Conservation (phyloP, 2,888 invertebrate genomes). For the Sinelater perroti region DNA sequence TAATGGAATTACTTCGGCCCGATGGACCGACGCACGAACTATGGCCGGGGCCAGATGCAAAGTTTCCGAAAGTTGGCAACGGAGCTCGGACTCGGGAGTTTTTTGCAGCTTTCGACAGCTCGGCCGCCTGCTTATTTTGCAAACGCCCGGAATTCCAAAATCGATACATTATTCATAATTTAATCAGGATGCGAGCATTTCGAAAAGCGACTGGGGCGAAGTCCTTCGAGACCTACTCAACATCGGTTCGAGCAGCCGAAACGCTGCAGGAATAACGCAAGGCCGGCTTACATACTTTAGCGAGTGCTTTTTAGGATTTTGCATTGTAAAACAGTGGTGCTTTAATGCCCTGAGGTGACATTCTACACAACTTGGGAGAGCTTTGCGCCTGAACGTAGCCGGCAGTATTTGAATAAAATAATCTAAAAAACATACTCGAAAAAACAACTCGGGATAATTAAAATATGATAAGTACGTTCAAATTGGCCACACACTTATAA, state of each 20-base stretch:
- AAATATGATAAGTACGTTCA: too few species aligned
- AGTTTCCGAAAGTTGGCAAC: slow-evolving; percentile 4
- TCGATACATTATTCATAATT: slow-evolving; percentile 16
- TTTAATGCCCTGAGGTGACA: slow-evolving; percentile 2
- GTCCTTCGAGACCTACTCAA: slow-evolving; percentile 6
- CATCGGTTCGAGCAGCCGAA: slow-evolving; percentile 6
- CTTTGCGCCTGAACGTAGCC: too few species aligned
- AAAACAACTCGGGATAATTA: too few species aligned
- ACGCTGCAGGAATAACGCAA: slow-evolving; percentile 1
- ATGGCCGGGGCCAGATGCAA: slow-evolving; percentile 15
- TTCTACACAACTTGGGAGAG: neutral
- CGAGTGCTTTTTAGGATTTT: slow-evolving; percentile 9
- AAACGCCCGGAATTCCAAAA: neutral
- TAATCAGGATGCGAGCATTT: slow-evolving; percentile 8
- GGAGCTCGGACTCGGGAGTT: neutral
- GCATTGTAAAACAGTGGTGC: slow-evolving; percentile 3
- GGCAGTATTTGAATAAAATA: too few species aligned
- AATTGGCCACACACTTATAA: too few species aligned
- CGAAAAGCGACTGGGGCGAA: slow-evolving; percentile 5
- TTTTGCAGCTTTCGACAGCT: neutral
- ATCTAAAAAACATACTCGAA: too few species aligned
- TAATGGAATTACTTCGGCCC: slow-evolving; percentile 24
- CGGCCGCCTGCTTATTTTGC: slow-evolving; percentile 1
- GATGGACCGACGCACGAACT: slow-evolving; percentile 17
- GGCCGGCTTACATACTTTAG: slow-evolving; percentile 10